phyloP scores from a whole-genome alignment of 2,888 invertebrate species.

The Embidobia sp. region DNA sequence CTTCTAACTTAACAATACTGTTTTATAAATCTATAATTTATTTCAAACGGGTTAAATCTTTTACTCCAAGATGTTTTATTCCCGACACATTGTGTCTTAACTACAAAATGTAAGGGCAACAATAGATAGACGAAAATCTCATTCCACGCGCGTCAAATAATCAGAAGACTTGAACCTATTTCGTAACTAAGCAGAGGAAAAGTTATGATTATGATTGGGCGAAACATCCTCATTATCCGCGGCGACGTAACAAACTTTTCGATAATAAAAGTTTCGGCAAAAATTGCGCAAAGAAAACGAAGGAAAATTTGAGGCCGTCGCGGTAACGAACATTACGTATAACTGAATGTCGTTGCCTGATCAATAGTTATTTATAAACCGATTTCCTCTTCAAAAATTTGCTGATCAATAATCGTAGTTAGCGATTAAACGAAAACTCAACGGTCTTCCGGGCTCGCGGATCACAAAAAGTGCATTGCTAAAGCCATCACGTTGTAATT shows the following conservation, averaged over 20 bases:
- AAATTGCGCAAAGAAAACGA: background rate
- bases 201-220: slow-evolving; percentile 24
- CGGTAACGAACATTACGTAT: slow-evolving; percentile 15
- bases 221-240: slow-evolving; percentile 22
- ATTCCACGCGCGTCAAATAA: slow-evolving; percentile 24
- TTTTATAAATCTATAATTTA: too few species aligned
- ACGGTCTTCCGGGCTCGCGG: slow-evolving; percentile 23
- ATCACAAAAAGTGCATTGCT: slow-evolving; percentile 68
- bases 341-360: background rate
- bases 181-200: slow-evolving; percentile 8
- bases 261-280: slow-evolving; percentile 26
- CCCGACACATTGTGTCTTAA: too few species aligned
- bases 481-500: slow-evolving; percentile 77
- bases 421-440: slow-evolving; percentile 47
- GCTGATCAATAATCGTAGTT: slow-evolving; percentile 42
- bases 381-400: slow-evolving; percentile 40
- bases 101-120: too few species aligned
- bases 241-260: slow-evolving; percentile 22
- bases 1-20: too few species aligned
- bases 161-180: slow-evolving; percentile 16
- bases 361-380: slow-evolving; percentile 57
- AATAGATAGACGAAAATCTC: slow-evolving; percentile 19
- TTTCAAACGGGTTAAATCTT: too few species aligned
- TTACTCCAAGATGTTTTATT: too few species aligned
- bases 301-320: slow-evolving; percentile 1